These are phyloP conservation scores for Agonopterix arenella DNA, from an alignment of 2,888 invertebrate species.

Conservation along the genomic window DNA sequence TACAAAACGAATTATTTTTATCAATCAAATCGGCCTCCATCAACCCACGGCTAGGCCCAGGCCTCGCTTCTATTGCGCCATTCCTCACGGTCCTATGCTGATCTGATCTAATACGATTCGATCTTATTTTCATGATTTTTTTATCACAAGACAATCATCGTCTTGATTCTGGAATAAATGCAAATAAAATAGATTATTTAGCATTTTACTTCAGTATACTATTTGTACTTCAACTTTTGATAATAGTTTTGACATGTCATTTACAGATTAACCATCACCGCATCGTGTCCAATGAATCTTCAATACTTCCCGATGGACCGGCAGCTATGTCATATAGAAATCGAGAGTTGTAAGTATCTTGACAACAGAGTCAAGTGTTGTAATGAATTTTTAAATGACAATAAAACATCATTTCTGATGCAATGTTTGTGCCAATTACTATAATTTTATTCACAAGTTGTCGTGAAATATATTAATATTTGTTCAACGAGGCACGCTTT, in stretches of 20 bases:
- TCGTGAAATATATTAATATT: not conserved
- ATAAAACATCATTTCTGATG: not conserved
- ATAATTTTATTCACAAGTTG: not conserved
- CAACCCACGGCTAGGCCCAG: too few species aligned
- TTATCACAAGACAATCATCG: too few species aligned
- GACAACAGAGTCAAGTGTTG: conserved; percentile 15
- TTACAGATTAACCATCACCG: conserved; percentile 92
- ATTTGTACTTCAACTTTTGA: not conserved
- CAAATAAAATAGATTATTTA: too few species aligned
- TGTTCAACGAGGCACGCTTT: not conserved
- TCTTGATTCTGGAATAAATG: too few species aligned
- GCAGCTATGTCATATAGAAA: conserved; percentile 95
- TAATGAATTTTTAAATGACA: not conserved
- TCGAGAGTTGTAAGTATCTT: conserved; percentile 97
- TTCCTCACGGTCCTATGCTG: too few species aligned
- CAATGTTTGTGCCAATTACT: not conserved
- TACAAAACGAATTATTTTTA: too few species aligned
- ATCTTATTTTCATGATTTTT: too few species aligned
- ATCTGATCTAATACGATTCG: too few species aligned
- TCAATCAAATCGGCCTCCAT: too few species aligned
- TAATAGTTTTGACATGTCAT: not conserved
- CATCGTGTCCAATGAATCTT: conserved; percentile 96
- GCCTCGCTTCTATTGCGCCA: too few species aligned
- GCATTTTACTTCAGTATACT: too few species aligned
- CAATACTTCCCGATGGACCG: conserved; percentile 98